phyloP scores from a whole-genome alignment of 23 tunicate species.

The Halocynthia roretzi region DNA sequence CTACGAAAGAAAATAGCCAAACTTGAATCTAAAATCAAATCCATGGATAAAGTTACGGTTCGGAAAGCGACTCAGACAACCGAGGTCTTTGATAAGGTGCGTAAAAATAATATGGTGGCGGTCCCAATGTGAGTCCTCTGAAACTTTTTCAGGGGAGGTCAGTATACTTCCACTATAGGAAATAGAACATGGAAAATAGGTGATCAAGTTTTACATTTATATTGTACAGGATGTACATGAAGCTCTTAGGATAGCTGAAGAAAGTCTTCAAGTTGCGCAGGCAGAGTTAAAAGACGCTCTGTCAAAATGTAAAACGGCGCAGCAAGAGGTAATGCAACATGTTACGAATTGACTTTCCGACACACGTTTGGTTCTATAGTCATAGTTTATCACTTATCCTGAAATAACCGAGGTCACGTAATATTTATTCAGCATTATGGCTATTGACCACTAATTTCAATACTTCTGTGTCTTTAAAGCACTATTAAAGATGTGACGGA shows the following conservation, averaged over 20 bases:
- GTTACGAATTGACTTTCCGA: no score
- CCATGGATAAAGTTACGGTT: conserved; percentile 83
- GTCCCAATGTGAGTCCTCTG: background rate
- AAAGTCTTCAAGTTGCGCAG: conserved; percentile 58
- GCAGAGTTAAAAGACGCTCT: conserved; percentile 34
- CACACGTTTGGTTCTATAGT: no score
- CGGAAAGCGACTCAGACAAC: conserved; percentile 82
- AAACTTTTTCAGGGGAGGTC: no score
- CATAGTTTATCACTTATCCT: no score
- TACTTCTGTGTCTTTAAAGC: no score
- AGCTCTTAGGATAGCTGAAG: conserved; percentile 82
- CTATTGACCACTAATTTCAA: no score
- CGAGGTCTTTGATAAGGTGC: conserved; percentile 61
- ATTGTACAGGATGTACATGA: conserved; percentile 64
- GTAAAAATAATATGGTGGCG: background rate
- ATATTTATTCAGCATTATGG: no score
- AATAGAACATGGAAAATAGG: background rate
- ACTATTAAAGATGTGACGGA: no score
- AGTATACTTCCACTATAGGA: background rate
- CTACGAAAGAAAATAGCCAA: conserved; percentile 79
- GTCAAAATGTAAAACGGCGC: conserved; percentile 51
- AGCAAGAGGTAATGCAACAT: conserved; percentile 49
- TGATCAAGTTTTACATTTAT: no score
- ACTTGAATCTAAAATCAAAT: conserved; percentile 83
- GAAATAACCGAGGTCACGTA: no score